Evolutionary conservation across 2,113 vertebrate genomes (phyloP).

Genomic region (Forbesichthys papilliferus): DNA sequence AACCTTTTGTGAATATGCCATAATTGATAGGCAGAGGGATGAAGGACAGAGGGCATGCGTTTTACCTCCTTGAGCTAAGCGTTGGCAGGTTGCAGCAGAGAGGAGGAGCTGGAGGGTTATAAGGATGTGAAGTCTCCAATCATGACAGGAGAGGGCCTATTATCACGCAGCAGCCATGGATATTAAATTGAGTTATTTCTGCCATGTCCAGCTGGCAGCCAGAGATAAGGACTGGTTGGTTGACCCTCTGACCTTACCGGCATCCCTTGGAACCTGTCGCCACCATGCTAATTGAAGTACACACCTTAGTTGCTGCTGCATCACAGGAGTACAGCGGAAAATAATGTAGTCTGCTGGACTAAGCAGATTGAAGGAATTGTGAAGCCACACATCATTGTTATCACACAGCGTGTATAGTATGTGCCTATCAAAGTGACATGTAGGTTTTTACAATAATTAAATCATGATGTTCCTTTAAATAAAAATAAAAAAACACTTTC

Average conservation of each 20-base stretch:
- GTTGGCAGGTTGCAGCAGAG: conserved; percentile 33
- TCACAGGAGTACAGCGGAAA: conserved; percentile 30
- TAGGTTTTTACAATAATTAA: too few relatives aligned
- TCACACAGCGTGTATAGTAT: background rate
- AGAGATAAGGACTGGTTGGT: conserved; percentile 69
- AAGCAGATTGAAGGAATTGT: conserved; percentile 36
- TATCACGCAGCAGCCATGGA: conserved; percentile 65
- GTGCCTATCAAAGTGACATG: too few relatives aligned
- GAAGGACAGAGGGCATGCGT: conserved; percentile 14
- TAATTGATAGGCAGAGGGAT: conserved; percentile 35
- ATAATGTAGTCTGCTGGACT: conserved; percentile 7
- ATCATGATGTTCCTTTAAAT: too few relatives aligned
- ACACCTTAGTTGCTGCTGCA: conserved; percentile 37
- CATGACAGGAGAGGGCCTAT: conserved; percentile 63
- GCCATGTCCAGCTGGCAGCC: conserved; percentile 68
- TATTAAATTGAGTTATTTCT: conserved; percentile 73
- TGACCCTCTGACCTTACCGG: conserved; percentile 61
- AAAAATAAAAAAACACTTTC: too few relatives aligned
- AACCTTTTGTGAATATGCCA: conserved; percentile 24
- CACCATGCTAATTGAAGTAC: conserved; percentile 49
- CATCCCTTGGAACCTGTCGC: conserved; percentile 53
- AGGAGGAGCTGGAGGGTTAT: conserved; percentile 48
- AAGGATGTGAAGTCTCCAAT: conserved; percentile 61
- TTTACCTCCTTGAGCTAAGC: conserved; percentile 31
- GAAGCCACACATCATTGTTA: conserved; percentile 20